Evolutionary conservation across 2,113 vertebrate species (phyloP).

Genomic region (crab-eating macaque (Macaca fascicularis)): T2T-MFA8v1.1 NC_088388.1:118254001-118254500

Average conservation of each 20-base stretch:
- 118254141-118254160: not conserved
- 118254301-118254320: not conserved
- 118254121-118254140: not conserved
- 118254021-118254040: constrained; percentile 80
- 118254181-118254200: accelerated
- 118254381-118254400: not conserved
- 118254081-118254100: not conserved
- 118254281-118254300: not conserved
- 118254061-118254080: not conserved
- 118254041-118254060: constrained; percentile 84
- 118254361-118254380: not conserved
- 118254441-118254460: not conserved
- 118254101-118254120: not conserved
- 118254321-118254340: not conserved
- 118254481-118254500: not conserved
- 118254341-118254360: not conserved
- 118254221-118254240: not conserved
- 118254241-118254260: not conserved
- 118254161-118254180: not conserved
- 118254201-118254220: not conserved
- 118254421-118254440: not conserved
- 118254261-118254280: not conserved
- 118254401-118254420: not conserved
- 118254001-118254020: constrained; percentile 75
- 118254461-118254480: not conserved